phyloP scores from a whole-genome alignment of 37 sponge, comb jelly and placozoan genomes.

The Corticium candelabrum region DNA sequence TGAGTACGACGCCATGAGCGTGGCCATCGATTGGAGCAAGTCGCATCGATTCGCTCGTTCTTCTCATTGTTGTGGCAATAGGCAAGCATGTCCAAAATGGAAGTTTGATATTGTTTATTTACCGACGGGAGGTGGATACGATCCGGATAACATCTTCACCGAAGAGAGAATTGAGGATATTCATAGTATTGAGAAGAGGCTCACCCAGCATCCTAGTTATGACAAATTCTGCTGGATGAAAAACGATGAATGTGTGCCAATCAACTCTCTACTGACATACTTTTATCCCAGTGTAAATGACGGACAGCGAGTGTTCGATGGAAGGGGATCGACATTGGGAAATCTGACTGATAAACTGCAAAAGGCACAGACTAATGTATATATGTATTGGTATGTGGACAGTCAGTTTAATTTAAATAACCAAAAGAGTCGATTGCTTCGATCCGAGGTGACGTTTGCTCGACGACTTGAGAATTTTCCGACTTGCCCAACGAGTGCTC shows the following conservation, averaged over 20 bases:
- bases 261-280: constrained; percentile 50
- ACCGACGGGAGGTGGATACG: constrained; percentile 1
- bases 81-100: constrained; percentile 12
- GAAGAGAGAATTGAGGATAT: constrained; percentile 19
- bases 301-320: not conserved
- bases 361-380: not conserved
- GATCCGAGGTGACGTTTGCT: constrained; percentile 40
- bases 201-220: constrained; percentile 18
- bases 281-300: constrained; percentile 26
- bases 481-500: not conserved
- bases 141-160: constrained; percentile 36
- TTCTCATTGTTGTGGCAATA: not conserved
- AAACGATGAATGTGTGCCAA: constrained; percentile 26
- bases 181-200: constrained; percentile 36
- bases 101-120: constrained; percentile 36
- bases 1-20: constrained; percentile 38
- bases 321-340: not conserved
- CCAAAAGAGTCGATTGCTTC: constrained; percentile 11
- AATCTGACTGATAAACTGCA: not conserved
- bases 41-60: not conserved
- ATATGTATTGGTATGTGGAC: constrained; percentile 35
- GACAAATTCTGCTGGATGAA: constrained; percentile 26
- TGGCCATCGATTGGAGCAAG: not conserved
- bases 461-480: constrained; percentile 29
- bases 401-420: constrained; percentile 5